Conservation (phyloP, 1,140 invertebrate genomes). For the Eurosta solidaginis region DNA sequence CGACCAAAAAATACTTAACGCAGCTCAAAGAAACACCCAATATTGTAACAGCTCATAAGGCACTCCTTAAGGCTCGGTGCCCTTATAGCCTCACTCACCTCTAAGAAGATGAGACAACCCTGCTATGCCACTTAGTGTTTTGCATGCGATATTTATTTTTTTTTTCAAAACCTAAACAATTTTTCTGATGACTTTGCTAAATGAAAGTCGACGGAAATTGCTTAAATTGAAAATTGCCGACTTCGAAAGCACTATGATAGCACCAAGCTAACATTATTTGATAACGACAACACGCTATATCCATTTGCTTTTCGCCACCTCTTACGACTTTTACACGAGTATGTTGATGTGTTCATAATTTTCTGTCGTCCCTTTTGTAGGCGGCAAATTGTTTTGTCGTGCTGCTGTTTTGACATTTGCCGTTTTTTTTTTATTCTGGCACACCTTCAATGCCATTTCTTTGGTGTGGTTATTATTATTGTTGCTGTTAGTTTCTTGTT, state of each 20-base stretch:
- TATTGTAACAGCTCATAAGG: too few relatives aligned
- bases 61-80: too few relatives aligned
- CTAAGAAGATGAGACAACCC: too few relatives aligned
- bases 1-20: too few relatives aligned
- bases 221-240: conserved; percentile 25
- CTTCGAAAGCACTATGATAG: not conserved
- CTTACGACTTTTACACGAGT: not conserved
- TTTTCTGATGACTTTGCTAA: conserved; percentile 24
- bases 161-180: not conserved
- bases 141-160: not conserved
- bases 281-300: not conserved
- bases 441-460: not conserved
- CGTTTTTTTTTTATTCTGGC: not conserved
- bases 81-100: too few relatives aligned
- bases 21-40: too few relatives aligned
- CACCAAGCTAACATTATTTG: conserved; percentile 9
- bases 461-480: not conserved
- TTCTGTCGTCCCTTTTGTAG: not conserved
- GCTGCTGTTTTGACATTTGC: not conserved
- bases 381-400: conserved; percentile 15
- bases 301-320: not conserved
- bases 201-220: conserved; percentile 13
- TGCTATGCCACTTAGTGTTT: too few relatives aligned
- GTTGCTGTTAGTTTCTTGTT: not conserved
- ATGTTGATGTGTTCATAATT: not conserved